phyloP scores from a whole-genome alignment of 1,140 invertebrate species.

The Drosophila rufa region DNA sequence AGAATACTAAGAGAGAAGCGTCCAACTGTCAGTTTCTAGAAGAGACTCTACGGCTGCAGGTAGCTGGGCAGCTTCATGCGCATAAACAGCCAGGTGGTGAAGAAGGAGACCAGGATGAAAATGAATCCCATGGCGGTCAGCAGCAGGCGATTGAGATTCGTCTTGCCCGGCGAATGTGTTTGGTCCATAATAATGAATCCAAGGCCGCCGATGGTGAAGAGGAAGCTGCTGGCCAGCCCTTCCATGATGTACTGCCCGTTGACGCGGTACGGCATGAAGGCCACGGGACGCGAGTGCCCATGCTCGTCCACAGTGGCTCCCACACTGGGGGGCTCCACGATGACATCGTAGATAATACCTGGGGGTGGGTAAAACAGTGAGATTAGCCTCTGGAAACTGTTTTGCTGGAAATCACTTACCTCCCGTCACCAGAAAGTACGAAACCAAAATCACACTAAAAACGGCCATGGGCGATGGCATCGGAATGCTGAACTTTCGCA shows the following conservation, averaged over 20 bases:
- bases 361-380: slow-evolving; percentile 65
- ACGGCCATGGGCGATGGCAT: slow-evolving; percentile 96
- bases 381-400: neutral
- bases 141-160: slow-evolving; percentile 96
- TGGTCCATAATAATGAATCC: slow-evolving; percentile 98
- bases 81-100: slow-evolving; percentile 99
- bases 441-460: slow-evolving; percentile 95
- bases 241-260: slow-evolving; percentile 99
- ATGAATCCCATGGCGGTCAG: slow-evolving; percentile 97
- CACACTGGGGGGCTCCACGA: slow-evolving; percentile 98
- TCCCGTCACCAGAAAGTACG: slow-evolving; percentile 99
- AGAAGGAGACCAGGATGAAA: slow-evolving; percentile 97
- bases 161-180: slow-evolving; percentile 95
- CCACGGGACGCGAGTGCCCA: slow-evolving; percentile 97
- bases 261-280: slow-evolving; percentile 99
- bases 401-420: slow-evolving; percentile 88
- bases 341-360: slow-evolving; percentile 99
- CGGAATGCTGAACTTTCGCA: slow-evolving; percentile 91
- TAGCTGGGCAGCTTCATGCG: slow-evolving; percentile 98
- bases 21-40: neutral
- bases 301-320: slow-evolving; percentile 98
- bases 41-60: slow-evolving; percentile 86
- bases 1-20: slow-evolving; percentile 47
- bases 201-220: slow-evolving; percentile 97
- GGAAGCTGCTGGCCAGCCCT: slow-evolving; percentile 97